These are phyloP conservation scores for Helicorthomorpha holstii DNA, from an alignment of 1,140 invertebrate species.

Conservation along the genomic window DNA sequence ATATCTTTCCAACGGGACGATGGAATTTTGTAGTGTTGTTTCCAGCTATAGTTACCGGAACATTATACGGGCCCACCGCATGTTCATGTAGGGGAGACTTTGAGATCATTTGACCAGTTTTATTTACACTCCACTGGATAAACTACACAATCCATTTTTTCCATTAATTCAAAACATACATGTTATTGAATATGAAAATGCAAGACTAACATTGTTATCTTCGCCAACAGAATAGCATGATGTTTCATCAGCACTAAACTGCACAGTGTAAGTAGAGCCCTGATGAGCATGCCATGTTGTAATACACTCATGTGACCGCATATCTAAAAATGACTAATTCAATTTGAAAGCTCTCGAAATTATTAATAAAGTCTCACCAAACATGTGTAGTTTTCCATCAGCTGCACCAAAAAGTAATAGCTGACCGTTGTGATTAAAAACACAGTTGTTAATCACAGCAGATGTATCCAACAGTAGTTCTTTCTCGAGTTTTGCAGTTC, in stretches of 20 bases:
- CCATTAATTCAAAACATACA: neutral
- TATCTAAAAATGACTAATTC: conserved; percentile 19
- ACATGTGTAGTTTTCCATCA: conserved; percentile 40
- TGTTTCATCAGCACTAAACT: conserved; percentile 37
- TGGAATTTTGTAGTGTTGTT: conserved; percentile 9
- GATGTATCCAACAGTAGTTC: conserved; percentile 17
- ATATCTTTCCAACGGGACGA: conserved; percentile 25
- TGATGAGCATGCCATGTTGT: conserved; percentile 34
- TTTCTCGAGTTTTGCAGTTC: conserved; percentile 38
- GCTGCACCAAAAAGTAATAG: conserved; percentile 39
- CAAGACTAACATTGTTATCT: conserved; percentile 29
- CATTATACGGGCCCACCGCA: conserved; percentile 18
- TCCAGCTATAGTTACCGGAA: conserved; percentile 4
- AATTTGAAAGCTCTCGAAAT: neutral
- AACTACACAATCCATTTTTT: conserved; percentile 19
- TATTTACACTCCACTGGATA: conserved; percentile 35
- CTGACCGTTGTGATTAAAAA: conserved; percentile 49
- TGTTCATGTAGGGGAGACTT: conserved; percentile 25
- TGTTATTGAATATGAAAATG: neutral
- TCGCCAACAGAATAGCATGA: conserved; percentile 37
- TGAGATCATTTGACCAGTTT: conserved; percentile 30
- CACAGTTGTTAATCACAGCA: conserved; percentile 32
- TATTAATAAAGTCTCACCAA: conserved; percentile 19
- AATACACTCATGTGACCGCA: conserved; percentile 37
- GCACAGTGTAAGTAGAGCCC: conserved; percentile 34